A percentile compares a stretch with the other conserved stretches of the same genome.
Conservation (phyloP, 1,140 invertebrate species). For the Choristoneura fumiferana region DNA sequence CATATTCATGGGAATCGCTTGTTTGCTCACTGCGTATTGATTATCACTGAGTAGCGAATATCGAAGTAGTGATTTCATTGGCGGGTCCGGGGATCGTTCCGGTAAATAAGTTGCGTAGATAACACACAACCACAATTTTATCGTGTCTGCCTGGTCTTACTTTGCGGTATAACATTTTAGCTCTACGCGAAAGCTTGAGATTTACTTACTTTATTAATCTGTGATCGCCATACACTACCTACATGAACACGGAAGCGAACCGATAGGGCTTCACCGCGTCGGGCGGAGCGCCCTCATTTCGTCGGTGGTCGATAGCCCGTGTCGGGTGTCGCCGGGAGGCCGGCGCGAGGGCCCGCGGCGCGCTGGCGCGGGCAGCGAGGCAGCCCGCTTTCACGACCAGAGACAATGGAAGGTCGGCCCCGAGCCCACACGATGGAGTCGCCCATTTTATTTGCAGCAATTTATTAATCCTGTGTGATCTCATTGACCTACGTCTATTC, state of each 20-base stretch:
- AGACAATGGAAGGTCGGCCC: slow-evolving; percentile 1
- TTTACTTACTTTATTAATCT: too few relatives aligned
- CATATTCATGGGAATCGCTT: slow-evolving; percentile 2
- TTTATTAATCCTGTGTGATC: slow-evolving; percentile 13
- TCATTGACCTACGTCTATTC: slow-evolving; percentile 2
- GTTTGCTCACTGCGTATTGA: neutral
- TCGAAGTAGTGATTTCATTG: slow-evolving; percentile 11
- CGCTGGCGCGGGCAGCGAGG: too few relatives aligned
- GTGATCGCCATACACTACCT: too few relatives aligned
- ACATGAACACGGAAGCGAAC: neutral
- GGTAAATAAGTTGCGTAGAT: too few relatives aligned
- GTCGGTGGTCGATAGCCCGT: neutral
- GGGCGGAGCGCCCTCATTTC: slow-evolving; percentile 5
- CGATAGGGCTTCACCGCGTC: neutral
- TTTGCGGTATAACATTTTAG: too few relatives aligned
- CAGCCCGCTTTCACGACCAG: slow-evolving; percentile 8
- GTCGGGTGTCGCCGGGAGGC: neutral
- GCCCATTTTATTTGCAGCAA: neutral
- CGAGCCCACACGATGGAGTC: neutral
- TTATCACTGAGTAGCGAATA: slow-evolving; percentile 10
- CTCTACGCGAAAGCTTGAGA: too few relatives aligned
- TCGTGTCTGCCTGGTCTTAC: too few relatives aligned
- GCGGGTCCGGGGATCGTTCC: slow-evolving; percentile 4
- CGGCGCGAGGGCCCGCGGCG: neutral
- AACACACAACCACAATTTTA: too few relatives aligned